Evolutionary conservation across 1,140 invertebrate genomes (phyloP).

Genomic region (Psix sp.): DNA sequence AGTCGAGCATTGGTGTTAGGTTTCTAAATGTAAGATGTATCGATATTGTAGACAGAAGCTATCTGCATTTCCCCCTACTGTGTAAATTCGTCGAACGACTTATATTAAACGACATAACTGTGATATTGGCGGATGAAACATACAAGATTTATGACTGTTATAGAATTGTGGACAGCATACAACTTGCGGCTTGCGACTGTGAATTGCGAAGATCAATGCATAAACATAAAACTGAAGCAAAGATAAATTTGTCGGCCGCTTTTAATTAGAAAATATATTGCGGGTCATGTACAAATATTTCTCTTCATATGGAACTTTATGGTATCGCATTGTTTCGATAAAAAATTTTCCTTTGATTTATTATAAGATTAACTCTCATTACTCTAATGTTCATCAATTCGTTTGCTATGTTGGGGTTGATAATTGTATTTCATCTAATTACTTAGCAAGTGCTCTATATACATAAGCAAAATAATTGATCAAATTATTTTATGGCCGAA

Average conservation of each 20-base stretch:
- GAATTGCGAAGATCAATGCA: slow-evolving; percentile 55
- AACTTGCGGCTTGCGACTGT: slow-evolving; percentile 44
- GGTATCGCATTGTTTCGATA: slow-evolving; percentile 12
- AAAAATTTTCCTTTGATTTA: no score
- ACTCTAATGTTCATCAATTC: no score
- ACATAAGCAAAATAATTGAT: no score
- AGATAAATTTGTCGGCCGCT: slow-evolving; percentile 54
- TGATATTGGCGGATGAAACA: slow-evolving; percentile 44
- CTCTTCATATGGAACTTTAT: slow-evolving; percentile 32
- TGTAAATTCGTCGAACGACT: slow-evolving; percentile 49
- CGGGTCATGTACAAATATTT: slow-evolving; percentile 43
- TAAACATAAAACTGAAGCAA: slow-evolving; percentile 59
- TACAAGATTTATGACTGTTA: slow-evolving; percentile 52
- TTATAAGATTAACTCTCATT: no score
- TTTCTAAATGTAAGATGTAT: slow-evolving; percentile 37
- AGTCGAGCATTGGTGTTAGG: slow-evolving; percentile 3
- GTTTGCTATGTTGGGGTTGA: no score
- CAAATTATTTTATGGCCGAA: no score
- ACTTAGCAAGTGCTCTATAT: no score
- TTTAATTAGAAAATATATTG: slow-evolving; percentile 58
- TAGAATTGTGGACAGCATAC: slow-evolving; percentile 46
- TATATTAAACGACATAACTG: slow-evolving; percentile 50
- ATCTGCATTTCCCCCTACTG: slow-evolving; percentile 28
- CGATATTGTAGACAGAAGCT: slow-evolving; percentile 11
- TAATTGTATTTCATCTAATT: no score